These are phyloP conservation scores for Steatornis caripensis DNA, from an alignment of 2,113 vertebrate genomes.

Conservation along the genomic window DNA sequence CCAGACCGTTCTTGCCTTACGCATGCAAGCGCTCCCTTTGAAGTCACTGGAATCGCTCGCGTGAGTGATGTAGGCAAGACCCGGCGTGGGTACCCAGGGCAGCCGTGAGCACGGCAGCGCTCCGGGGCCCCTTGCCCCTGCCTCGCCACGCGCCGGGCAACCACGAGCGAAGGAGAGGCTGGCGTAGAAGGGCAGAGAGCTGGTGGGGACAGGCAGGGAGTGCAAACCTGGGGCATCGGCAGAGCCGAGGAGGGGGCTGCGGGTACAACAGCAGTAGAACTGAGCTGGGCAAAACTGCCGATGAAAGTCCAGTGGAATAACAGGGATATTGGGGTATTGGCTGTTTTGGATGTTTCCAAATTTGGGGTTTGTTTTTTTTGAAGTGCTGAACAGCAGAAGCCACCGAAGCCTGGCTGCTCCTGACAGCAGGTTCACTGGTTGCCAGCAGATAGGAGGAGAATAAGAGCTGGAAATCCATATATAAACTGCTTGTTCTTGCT, in stretches of 20 bases:
- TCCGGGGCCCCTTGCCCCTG: rapidly evolving
- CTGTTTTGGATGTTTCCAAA: rapidly evolving
- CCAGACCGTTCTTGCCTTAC: neutral
- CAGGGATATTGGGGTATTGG: neutral
- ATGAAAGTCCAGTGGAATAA: rapidly evolving
- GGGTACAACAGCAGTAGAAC: rapidly evolving
- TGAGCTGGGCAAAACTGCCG: neutral
- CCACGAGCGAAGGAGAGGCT: rapidly evolving
- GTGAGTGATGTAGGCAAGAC: neutral
- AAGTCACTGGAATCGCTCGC: neutral
- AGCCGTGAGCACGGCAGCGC: neutral
- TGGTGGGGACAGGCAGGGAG: neutral
- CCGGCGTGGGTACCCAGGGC: neutral
- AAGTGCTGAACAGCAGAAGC: neutral
- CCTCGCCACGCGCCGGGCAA: neutral
- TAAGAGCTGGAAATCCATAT: neutral
- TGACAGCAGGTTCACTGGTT: neutral
- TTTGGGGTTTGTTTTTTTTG: no score
- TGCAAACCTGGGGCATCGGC: rapidly evolving
- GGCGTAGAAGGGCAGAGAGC: neutral
- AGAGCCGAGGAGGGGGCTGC: neutral
- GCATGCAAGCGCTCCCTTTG: neutral
- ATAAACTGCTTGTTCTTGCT: neutral
- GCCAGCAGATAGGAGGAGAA: neutral
- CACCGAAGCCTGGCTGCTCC: neutral